These are phyloP conservation scores for Netelia melanura DNA, from an alignment of 2,888 invertebrate genomes.

Conservation along the genomic window DNA sequence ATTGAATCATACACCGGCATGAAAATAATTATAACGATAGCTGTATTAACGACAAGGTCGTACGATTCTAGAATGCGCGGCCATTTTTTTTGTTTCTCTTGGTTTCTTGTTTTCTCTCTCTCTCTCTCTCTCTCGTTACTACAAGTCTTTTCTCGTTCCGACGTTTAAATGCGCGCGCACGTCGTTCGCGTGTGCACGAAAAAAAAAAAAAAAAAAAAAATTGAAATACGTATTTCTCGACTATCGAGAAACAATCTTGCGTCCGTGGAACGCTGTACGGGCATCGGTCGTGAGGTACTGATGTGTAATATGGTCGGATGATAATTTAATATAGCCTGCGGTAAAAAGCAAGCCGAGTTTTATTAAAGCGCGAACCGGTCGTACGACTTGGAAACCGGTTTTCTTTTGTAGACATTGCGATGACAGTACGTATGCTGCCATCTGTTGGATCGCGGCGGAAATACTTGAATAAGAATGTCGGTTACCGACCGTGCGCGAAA, in stretches of 20 bases:
- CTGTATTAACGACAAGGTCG: conserved; percentile 26
- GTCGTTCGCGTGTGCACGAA: conserved; percentile 37
- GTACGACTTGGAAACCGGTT: conserved; percentile 79
- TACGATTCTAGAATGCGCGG: conserved; percentile 12
- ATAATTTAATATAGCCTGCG: conserved; percentile 77
- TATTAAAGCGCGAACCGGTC: conserved; percentile 82
- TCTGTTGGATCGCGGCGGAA: conserved; percentile 46
- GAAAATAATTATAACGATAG: conserved; percentile 20
- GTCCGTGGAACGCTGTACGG: conserved; percentile 28
- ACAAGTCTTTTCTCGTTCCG: neutral
- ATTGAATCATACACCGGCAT: conserved; percentile 35
- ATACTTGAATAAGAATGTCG: neutral
- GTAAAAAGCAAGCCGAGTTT: conserved; percentile 77
- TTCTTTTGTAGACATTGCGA: conserved; percentile 43
- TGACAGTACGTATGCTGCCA: conserved; percentile 70
- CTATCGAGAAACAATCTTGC: neutral
- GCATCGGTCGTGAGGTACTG: conserved; percentile 27
- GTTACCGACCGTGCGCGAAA: neutral
- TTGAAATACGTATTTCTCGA: conserved; percentile 5
- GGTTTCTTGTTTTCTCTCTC: conserved; percentile 33
- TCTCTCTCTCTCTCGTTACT: conserved; percentile 17
- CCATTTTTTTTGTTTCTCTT: neutral
- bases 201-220: neutral
- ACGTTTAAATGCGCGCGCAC: conserved; percentile 31
- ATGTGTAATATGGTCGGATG: conserved; percentile 68